These are phyloP conservation scores for Lepidochrysops patricia DNA, from an alignment of 2,888 invertebrate species.

Conservation along the genomic window DNA sequence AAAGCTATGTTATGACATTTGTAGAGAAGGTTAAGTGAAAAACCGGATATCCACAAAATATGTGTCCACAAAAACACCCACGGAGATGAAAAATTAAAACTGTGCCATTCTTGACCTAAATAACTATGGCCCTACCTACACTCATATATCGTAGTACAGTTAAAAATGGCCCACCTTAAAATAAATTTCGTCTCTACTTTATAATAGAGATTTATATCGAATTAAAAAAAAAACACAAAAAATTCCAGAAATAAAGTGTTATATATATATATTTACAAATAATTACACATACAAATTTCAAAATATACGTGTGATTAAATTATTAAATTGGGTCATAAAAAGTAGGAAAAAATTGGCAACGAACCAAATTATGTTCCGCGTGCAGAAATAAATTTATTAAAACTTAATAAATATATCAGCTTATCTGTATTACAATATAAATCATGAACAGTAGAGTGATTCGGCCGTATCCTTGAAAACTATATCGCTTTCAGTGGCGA, in stretches of 20 bases:
- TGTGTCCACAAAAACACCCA: background rate
- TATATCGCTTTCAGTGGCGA: too few species aligned
- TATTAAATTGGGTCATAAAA: constrained; percentile 12
- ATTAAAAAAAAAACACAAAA: background rate
- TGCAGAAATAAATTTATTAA: constrained; percentile 12
- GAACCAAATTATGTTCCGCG: constrained; percentile 3
- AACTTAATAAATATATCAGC: constrained; percentile 14
- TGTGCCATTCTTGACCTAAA: constrained; percentile 1
- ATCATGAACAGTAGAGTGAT: too few species aligned
- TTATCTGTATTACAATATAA: too few species aligned
- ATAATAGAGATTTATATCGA: too few species aligned
- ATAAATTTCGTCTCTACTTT: background rate
- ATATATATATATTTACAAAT: constrained; percentile 9
- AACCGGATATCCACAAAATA: background rate
- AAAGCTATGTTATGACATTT: background rate
- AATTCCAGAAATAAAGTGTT: constrained; percentile 5
- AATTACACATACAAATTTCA: background rate
- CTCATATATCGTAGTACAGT: background rate
- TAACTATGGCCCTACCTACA: background rate
- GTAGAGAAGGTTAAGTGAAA: background rate
- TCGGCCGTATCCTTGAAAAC: too few species aligned
- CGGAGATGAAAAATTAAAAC: background rate
- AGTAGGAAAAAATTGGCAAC: constrained; percentile 9
- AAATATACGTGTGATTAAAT: constrained; percentile 11
- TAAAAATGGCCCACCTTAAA: background rate